A percentile compares a stretch with the other conserved stretches of the same genome.
These are phyloP conservation scores for Trinectes maculatus DNA, from an alignment of 2,113 vertebrate species.

Conservation along the genomic window DNA sequence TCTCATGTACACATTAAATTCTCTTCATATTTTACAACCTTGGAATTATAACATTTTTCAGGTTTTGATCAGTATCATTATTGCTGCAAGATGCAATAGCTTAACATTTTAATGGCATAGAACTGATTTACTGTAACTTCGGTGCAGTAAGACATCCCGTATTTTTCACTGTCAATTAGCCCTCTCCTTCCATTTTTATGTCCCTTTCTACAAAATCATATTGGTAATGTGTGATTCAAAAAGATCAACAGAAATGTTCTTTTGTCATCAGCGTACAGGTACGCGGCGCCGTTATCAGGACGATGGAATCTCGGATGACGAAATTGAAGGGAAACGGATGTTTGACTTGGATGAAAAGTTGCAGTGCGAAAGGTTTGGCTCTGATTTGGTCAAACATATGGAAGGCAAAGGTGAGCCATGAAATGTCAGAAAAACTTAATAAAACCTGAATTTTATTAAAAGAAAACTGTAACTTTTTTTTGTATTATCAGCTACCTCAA, in stretches of 20 bases:
- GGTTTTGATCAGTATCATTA: no score
- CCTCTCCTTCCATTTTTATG: background rate
- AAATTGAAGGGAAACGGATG: slow-evolving; percentile 96
- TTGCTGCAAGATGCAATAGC: background rate
- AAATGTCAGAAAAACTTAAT: background rate
- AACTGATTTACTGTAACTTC: background rate
- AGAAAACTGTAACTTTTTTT: background rate
- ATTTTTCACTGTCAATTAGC: background rate
- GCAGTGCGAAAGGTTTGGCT: slow-evolving; percentile 86
- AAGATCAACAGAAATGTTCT: background rate
- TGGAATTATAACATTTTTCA: no score
- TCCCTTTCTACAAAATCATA: background rate
- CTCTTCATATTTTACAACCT: no score
- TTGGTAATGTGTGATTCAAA: background rate
- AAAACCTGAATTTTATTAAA: background rate
- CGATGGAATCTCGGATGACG: slow-evolving; percentile 97
- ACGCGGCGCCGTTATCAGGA: slow-evolving; percentile 95
- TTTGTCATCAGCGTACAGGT: slow-evolving; percentile 86
- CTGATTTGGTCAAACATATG: slow-evolving; percentile 92
- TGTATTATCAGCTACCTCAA: slow-evolving; percentile 2
- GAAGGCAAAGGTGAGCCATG: slow-evolving; percentile 91
- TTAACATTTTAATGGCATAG: background rate
- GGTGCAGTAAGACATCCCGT: background rate
- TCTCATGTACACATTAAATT: no score
- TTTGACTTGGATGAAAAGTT: slow-evolving; percentile 97